Conservation (phyloP, 2,888 invertebrate species). For the Diogma glabrata region DNA sequence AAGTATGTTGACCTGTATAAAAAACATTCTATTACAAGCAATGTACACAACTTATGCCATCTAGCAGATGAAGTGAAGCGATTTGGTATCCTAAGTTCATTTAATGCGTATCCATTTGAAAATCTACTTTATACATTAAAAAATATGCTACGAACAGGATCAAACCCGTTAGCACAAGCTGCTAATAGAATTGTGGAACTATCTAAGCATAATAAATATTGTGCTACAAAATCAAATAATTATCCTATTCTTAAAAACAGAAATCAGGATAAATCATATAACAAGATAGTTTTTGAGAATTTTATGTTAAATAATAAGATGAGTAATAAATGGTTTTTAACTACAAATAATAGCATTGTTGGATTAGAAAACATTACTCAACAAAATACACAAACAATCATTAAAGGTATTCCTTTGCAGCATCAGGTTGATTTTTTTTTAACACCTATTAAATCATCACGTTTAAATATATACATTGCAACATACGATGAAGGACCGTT, state of each 20-base stretch:
- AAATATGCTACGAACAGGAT: conserved; percentile 18
- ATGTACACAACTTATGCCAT: conserved; percentile 5
- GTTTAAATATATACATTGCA: not conserved
- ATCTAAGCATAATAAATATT: not conserved
- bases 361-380: too few relatives aligned
- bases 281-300: not conserved
- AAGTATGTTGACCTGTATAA: too few relatives aligned
- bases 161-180: conserved; percentile 19
- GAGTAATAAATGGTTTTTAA: not conserved
- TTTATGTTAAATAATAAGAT: not conserved
- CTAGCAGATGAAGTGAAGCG: not conserved
- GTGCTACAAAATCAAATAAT: not conserved
- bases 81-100: not conserved
- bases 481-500: not conserved
- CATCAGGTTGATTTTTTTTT: not conserved
- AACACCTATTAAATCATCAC: not conserved
- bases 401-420: not conserved
- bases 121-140: conserved; percentile 22
- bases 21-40: not conserved
- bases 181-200: conserved; percentile 18
- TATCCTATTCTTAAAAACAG: not conserved
- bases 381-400: too few relatives aligned
- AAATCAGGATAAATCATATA: not conserved
- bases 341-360: not conserved
- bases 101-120: conserved; percentile 5